Evolutionary conservation across 1,140 invertebrate genomes (phyloP).

Genomic region (Brachionus koreanus): DNA sequence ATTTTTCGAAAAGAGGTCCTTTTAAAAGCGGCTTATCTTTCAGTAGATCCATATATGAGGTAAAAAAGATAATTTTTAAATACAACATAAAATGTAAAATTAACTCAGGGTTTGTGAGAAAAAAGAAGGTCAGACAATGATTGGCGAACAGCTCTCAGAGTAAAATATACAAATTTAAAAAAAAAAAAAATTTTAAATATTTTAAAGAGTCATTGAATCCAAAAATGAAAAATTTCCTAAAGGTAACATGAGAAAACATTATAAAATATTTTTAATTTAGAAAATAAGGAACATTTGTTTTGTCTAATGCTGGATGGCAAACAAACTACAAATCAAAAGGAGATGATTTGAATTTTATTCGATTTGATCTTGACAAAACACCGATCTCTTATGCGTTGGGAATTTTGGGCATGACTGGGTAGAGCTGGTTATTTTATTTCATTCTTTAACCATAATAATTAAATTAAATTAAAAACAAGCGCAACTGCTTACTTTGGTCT

Average conservation of each 20-base stretch:
- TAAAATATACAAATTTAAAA: too few species aligned
- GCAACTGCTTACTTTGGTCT: slow-evolving; percentile 70
- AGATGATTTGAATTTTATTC: slow-evolving; percentile 49
- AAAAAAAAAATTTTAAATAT: not conserved
- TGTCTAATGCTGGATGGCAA: slow-evolving; percentile 65
- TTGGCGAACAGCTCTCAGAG: slow-evolving; percentile 28
- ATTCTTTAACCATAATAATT: not conserved
- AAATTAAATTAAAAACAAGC: slow-evolving; percentile 52
- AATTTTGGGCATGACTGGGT: slow-evolving; percentile 66
- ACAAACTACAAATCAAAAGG: slow-evolving; percentile 55
- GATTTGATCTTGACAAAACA: slow-evolving; percentile 61
- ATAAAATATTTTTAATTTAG: not conserved
- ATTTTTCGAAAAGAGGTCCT: slow-evolving; percentile 63
- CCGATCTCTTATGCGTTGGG: slow-evolving; percentile 64
- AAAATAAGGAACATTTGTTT: slow-evolving; percentile 60
- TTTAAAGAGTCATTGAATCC: slow-evolving; percentile 60
- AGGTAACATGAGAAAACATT: not conserved
- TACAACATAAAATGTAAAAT: not conserved
- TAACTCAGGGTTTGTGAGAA: slow-evolving; percentile 11
- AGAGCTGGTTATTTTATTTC: slow-evolving; percentile 35
- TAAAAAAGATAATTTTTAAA: not conserved
- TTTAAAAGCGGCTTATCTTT: slow-evolving; percentile 66
- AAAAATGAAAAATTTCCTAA: slow-evolving; percentile 64
- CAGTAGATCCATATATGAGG: slow-evolving; percentile 71
- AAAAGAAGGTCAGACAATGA: slow-evolving; percentile 46